These are phyloP conservation scores for Otolemur crassicaudatus DNA, from an alignment of 2,797 vertebrate genomes.

Conservation along the genomic window DNA sequence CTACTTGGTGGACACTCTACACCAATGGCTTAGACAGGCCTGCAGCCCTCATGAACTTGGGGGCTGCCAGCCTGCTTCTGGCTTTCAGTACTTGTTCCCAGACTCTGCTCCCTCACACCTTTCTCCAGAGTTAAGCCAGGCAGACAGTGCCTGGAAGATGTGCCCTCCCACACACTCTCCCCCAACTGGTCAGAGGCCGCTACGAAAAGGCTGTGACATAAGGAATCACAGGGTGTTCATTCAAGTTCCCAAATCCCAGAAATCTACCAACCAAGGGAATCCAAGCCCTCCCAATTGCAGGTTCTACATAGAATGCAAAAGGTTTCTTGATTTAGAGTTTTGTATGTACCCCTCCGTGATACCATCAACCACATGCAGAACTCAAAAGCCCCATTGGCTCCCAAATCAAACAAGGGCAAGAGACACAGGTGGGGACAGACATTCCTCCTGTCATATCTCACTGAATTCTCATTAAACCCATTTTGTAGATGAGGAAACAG, in stretches of 20 bases:
- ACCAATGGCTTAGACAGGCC: not conserved
- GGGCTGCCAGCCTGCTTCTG: too few species aligned
- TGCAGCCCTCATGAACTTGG: not conserved
- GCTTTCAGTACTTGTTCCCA: not conserved
- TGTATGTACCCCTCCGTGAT: not conserved
- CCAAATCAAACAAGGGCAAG: not conserved
- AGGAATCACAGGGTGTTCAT: not conserved
- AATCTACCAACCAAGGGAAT: not conserved
- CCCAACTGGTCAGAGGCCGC: not conserved
- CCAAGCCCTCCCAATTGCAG: not conserved
- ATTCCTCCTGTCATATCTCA: not conserved
- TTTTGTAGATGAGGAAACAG: constrained; percentile 7
- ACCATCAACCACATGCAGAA: not conserved
- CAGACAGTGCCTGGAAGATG: not conserved
- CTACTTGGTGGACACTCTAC: not conserved
- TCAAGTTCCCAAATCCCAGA: not conserved
- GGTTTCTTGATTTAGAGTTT: not conserved
- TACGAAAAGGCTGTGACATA: not conserved
- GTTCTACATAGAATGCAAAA: not conserved
- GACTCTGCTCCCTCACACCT: not conserved
- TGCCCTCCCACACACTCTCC: not conserved
- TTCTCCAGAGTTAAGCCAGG: not conserved
- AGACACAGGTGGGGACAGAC: not conserved
- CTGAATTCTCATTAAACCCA: not conserved
- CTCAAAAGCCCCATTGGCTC: not conserved